Evolutionary conservation across 2,113 vertebrate genomes (phyloP).

Genomic region (Podilymbus podiceps): DNA sequence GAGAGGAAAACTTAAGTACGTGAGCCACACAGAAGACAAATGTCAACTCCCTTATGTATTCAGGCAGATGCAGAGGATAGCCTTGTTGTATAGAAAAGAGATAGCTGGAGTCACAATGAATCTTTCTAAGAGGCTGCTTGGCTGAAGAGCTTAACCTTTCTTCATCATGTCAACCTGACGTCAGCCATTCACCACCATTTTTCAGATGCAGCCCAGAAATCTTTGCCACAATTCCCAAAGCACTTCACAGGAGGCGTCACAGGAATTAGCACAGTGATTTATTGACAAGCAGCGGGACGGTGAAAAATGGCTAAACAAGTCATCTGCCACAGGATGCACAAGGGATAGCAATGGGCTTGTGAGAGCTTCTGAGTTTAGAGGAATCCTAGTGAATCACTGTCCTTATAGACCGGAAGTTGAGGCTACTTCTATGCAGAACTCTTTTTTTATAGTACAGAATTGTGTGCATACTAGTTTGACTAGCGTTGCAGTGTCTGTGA

Average conservation of each 20-base stretch:
- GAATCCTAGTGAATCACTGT: not conserved
- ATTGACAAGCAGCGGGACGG: not conserved
- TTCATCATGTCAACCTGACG: slow-evolving; percentile 54
- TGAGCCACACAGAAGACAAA: slow-evolving; percentile 18
- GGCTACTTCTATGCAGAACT: not conserved
- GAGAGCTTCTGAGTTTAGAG: not conserved
- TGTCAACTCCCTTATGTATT: not conserved
- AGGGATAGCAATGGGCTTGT: not conserved
- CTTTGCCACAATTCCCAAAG: slow-evolving; percentile 55
- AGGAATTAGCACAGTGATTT: slow-evolving; percentile 48
- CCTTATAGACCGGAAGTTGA: not conserved
- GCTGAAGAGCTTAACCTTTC: slow-evolving; percentile 64
- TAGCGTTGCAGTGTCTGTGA: not conserved
- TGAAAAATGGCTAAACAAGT: slow-evolving; percentile 36
- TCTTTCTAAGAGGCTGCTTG: slow-evolving; percentile 52
- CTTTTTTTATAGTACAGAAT: not conserved
- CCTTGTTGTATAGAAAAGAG: not conserved
- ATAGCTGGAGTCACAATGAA: slow-evolving; percentile 34
- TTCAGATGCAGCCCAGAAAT: slow-evolving; percentile 30
- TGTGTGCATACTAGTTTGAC: not conserved
- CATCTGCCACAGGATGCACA: not conserved
- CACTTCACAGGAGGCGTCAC: slow-evolving; percentile 27
- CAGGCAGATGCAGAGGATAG: not conserved
- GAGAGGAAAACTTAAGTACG: not conserved
- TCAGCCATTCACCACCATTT: slow-evolving; percentile 15